Base-by-base conservation (phyloP, 2,888 invertebrate genomes). In the Drosophila acutilabella region DNA sequence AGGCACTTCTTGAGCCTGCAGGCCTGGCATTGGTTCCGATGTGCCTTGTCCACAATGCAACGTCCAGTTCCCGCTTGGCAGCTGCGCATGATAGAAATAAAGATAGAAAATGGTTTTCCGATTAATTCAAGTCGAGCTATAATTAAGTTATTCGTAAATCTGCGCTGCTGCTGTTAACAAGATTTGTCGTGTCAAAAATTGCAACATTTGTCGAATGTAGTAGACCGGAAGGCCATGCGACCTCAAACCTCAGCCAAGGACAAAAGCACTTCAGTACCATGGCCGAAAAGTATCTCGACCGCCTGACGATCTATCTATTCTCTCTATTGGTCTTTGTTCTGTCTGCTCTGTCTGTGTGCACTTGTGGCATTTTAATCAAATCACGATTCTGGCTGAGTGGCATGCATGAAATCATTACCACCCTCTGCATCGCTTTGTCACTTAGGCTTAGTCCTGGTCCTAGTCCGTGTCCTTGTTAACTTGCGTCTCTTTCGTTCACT, bases 31-130 rank as follows among this genome's bases (percentile, higher is more conserved):
- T 99, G 99, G 93, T 99, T 99, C 77, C 99, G 94, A 92, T 99
- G 99, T 0, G 99, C 98, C 92, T 99, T 99, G 94, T 99, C 99
- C 53, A 99, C 99, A 70, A 98, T 95, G 91, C 99, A 99, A 57
- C 97, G 94, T 2, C 99, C 99, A 0, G 99, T 99, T 38, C 99
- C 99, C 0, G 99, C 99, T 94, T 99, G 99, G 92, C 99, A 99
- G 94, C 99, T 99, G 89, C 66, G 91, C 90, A 62, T 57, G 50
- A 47, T 64, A 41, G 20, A 62, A 33, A 36, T 2, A 11, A 48
- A 61, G 47, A 48, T 45, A 30, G 53, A 18, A 18, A 59, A 60
- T 33, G 41, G 33, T 48, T 30, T 59, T 52, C 67, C 69, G 60
- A 78, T 87, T 88, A 70, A 56, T 68, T 62, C 42, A 64, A 77